Evolutionary conservation across 1,140 invertebrate species (phyloP), one percentile per base, ranked within the genome.

Genomic region (Drosophila ogumai): DNA sequence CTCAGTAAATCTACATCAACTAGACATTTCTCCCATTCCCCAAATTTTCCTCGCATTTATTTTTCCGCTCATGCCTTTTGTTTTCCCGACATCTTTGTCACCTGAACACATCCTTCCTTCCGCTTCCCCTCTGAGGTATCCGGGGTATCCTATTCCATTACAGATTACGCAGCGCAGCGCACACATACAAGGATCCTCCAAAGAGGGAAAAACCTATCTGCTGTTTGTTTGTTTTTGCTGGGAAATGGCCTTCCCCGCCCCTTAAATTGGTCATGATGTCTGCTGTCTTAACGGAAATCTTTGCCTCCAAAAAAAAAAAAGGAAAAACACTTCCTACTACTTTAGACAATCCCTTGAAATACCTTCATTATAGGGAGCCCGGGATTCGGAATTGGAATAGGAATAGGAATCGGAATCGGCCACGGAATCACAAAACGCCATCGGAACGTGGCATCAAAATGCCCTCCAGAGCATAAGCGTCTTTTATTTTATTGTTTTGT

Each of bases 401-500:
- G 34, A 36, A 54, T 36, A n/a, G 25, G 15, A 31, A 12, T 13
- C 67, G 65, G 64, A 67, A 78, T 79, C 63, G 75, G 43, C 3
- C 6, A 25, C 34, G 17, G 73, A 81, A 82, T 76, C 56, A 58
- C 68, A 73, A 55, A 71, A 73, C 50, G 71, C 57, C 38, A 85
- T 85, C 77, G 64, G 67, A 58, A 84, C 64, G 77, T 58, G 50
- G 72, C 66, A 80, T 58, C 44, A 50, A 65, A 80, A 73, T 56
- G 52, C 75, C 58, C 78, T 77, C 84, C 60, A 22, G 79, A 86
- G 82, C 82, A 87, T 77, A 84, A 90, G 72, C 59, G 76, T 88
- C 76, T 84, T 88, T 88, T 81, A 81, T 90, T 90, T 88, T 81
- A 88, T 88, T 88, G 85, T 88, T 88, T 81, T 90, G 81, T 85